Evolutionary conservation across 2,888 invertebrate species (phyloP).

Genomic region (Microchrysa polita): DNA sequence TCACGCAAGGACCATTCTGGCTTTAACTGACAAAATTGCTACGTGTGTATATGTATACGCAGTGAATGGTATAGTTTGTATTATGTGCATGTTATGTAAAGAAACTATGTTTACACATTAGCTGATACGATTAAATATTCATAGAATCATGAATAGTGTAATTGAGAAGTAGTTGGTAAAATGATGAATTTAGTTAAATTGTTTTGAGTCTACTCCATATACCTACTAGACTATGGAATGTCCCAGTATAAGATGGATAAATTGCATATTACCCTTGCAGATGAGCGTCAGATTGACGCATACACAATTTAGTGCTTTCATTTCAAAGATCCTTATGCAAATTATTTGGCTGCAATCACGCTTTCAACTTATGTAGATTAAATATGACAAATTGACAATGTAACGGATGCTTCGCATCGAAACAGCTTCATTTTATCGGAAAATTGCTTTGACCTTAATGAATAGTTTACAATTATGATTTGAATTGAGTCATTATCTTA

Average conservation of each 20-base stretch:
- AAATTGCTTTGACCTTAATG: no score
- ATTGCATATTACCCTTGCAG: no score
- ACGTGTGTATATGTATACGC: not conserved
- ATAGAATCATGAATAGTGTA: constrained; percentile 19
- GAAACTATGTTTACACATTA: not conserved
- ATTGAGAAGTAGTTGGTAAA: constrained; percentile 6
- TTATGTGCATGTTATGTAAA: no score
- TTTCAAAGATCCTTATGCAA: not conserved
- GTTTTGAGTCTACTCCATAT: not conserved
- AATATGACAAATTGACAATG: not conserved
- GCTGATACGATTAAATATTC: constrained; percentile 16
- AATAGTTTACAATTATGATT: no score
- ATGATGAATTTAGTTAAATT: constrained; percentile 2
- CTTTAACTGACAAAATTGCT: not conserved
- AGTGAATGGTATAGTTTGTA: not conserved
- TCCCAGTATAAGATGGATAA: no score
- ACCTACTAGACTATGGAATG: no score
- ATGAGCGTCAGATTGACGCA: not conserved
- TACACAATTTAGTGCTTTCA: not conserved
- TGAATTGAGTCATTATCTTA: no score
- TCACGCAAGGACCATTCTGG: not conserved
- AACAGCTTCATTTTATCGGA: no score
- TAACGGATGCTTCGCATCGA: not conserved
- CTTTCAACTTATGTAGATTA: not conserved
- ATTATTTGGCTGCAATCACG: not conserved